Evolutionary conservation across 2,797 vertebrate species (phyloP).

Genomic region (Pogonophryne albipinna): DNA sequence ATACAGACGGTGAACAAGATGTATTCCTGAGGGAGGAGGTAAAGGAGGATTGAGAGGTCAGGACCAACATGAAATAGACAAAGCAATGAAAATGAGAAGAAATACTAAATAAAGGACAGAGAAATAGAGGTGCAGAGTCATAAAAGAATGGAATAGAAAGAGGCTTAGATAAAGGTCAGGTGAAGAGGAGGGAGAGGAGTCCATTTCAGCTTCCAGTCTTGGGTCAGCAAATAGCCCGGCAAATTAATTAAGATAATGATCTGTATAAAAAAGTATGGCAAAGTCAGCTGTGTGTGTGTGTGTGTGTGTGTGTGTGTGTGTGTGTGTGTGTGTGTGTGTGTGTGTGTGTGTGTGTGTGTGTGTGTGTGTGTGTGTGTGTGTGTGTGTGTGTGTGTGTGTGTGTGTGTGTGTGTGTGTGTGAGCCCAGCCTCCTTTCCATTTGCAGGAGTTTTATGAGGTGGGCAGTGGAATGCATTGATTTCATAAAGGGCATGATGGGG

Average conservation of each 20-base stretch:
- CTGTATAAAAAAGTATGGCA: constrained; percentile 43
- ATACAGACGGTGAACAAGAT: background rate
- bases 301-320: constrained; percentile 40
- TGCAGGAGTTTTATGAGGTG: constrained; percentile 61
- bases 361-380: constrained; percentile 28
- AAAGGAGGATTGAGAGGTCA: background rate
- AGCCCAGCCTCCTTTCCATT: constrained; percentile 31
- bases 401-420: constrained; percentile 9
- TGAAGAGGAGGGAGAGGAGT: constrained; percentile 23
- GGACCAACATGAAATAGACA: background rate
- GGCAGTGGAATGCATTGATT: constrained; percentile 72
- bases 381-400: constrained; percentile 18
- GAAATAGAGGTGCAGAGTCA: background rate
- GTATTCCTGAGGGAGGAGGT: background rate
- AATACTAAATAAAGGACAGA: constrained; percentile 4
- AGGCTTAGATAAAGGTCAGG: constrained; percentile 13
- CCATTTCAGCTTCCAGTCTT: constrained; percentile 34
- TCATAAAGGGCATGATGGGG: constrained; percentile 78
- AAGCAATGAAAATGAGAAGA: background rate
- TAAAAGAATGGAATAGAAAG: constrained; percentile 10
- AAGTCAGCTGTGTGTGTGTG: constrained; percentile 50
- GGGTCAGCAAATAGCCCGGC: constrained; percentile 62
- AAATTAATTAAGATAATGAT: constrained; percentile 82
- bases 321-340: constrained; percentile 24
- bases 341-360: constrained; percentile 23